Conservation (phyloP, 2,797 vertebrate species). For the Silurus aristotelis region DNA sequence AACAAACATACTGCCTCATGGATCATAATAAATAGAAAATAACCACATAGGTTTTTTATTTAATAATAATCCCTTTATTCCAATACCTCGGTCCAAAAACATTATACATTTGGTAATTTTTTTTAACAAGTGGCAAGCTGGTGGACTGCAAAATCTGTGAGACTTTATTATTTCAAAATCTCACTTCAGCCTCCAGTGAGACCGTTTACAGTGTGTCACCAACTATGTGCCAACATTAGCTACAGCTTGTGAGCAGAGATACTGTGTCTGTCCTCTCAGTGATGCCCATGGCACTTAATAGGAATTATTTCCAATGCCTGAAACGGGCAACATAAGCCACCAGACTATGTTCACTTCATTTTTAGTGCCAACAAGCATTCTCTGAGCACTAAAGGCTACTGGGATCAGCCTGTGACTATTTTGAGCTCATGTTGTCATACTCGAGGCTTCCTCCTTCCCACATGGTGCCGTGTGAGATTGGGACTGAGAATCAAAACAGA, state of each 20-base stretch:
- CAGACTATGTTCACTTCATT: slow-evolving; percentile 36
- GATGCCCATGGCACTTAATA: slow-evolving; percentile 46
- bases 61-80: not conserved
- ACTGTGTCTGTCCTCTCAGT: slow-evolving; percentile 49
- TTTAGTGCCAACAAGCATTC: slow-evolving; percentile 40
- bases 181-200: slow-evolving; percentile 41
- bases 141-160: slow-evolving; percentile 39
- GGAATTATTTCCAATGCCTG: slow-evolving; percentile 54
- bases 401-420: slow-evolving; percentile 45
- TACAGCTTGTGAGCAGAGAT: slow-evolving; percentile 48
- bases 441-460: slow-evolving; percentile 38
- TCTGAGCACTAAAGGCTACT: slow-evolving; percentile 41
- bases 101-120: slow-evolving; percentile 1
- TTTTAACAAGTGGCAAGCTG: slow-evolving; percentile 28
- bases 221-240: slow-evolving; percentile 42
- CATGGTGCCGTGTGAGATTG: slow-evolving; percentile 34
- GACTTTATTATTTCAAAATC: slow-evolving; percentile 35
- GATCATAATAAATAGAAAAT: slow-evolving; percentile 12
- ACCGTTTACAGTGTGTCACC: slow-evolving; percentile 43
- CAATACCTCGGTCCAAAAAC: not conserved
- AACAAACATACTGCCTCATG: slow-evolving; percentile 1
- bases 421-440: slow-evolving; percentile 48
- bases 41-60: not conserved
- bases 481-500: slow-evolving; percentile 28
- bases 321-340: slow-evolving; percentile 40